A percentile compares a stretch with the other conserved stretches of the same genome.
phyloP scores from a whole-genome alignment of 2,888 invertebrate species.

The Mylabris sibirica region DNA sequence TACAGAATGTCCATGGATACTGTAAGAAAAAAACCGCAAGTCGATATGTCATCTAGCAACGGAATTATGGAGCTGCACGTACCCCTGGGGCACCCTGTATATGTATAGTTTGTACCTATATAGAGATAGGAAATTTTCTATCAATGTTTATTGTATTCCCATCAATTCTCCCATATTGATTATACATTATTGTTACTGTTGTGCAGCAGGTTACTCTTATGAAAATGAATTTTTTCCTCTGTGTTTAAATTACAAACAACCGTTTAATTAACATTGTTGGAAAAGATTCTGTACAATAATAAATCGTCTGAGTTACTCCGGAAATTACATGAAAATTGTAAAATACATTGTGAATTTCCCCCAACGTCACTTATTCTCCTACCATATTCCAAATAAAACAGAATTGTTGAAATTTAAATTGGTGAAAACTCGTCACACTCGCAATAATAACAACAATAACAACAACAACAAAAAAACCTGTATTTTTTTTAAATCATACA shows the following conservation, averaged over 20 bases:
- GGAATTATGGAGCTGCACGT: too few relatives aligned
- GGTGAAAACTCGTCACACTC: background rate
- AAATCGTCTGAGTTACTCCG: conserved; percentile 19
- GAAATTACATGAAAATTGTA: conserved; percentile 4
- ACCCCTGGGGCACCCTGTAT: too few relatives aligned
- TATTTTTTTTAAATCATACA: background rate
- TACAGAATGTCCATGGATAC: too few relatives aligned
- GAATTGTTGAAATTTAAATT: background rate
- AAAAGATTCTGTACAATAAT: conserved; percentile 17
- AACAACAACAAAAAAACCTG: background rate
- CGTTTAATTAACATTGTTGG: conserved; percentile 24
- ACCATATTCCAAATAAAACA: background rate
- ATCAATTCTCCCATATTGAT: background rate
- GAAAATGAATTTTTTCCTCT: background rate
- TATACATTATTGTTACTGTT: background rate
- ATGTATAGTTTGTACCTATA: too few relatives aligned
- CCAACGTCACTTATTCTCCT: background rate
- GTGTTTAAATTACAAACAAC: background rate
- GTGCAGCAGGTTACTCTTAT: background rate
- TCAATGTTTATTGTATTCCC: too few relatives aligned
- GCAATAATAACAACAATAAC: too few relatives aligned
- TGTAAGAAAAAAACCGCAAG: too few relatives aligned
- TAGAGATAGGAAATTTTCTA: too few relatives aligned
- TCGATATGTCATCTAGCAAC: too few relatives aligned
- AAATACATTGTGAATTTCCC: background rate